Conservation (phyloP, 2,797 vertebrate species). For the Poeciliopsis turneri region DNA sequence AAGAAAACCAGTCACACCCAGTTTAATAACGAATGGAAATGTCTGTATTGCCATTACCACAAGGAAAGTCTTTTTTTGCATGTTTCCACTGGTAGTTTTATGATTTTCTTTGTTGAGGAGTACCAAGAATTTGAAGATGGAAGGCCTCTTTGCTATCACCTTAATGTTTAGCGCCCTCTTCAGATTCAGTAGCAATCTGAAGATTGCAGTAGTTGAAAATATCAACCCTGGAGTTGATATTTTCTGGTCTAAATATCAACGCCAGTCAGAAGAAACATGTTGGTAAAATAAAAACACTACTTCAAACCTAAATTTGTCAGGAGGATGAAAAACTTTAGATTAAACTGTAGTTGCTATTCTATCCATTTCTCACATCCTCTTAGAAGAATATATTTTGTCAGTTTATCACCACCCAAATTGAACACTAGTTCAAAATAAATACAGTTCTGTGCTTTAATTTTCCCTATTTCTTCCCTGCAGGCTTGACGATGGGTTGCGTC, state of each 20-base stretch:
- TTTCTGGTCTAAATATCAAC: neutral
- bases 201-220: no score
- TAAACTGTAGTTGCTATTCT: neutral
- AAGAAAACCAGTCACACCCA: neutral
- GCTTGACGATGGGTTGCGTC: slow-evolving; percentile 93
- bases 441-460: neutral
- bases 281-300: neutral
- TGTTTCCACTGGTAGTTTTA: neutral
- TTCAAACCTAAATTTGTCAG: neutral
- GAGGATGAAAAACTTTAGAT: neutral
- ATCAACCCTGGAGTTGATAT: no score
- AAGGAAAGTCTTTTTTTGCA: neutral
- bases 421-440: neutral
- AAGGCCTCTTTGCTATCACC: neutral
- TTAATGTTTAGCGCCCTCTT: neutral
- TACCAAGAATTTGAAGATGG: neutral
- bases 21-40: neutral
- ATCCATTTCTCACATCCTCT: neutral
- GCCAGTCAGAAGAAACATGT: neutral
- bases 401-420: neutral
- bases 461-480: slow-evolving; percentile 60
- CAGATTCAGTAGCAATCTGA: neutral
- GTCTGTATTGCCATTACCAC: neutral
- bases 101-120: neutral
- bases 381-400: neutral